These are phyloP conservation scores for Ips nitidus DNA, from an alignment of 1,140 invertebrate species.

Conservation along the genomic window DNA sequence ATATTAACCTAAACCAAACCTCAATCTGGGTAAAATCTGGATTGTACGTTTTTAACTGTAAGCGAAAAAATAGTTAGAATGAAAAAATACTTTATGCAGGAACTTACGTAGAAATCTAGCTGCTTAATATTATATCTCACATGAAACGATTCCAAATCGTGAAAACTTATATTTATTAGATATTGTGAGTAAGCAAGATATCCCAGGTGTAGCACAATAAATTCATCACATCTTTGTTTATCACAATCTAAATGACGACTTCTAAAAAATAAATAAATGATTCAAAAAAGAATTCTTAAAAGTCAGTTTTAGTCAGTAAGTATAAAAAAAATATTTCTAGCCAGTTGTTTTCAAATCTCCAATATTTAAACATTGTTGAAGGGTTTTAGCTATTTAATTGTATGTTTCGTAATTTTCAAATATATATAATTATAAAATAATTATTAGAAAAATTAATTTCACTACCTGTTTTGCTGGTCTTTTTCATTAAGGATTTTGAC, in stretches of 20 bases:
- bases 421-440: too few species aligned
- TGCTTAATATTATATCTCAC: conserved; percentile 81
- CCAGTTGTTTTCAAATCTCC: background rate
- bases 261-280: conserved; percentile 51
- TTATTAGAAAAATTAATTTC: background rate
- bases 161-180: conserved; percentile 80
- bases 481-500: conserved; percentile 64
- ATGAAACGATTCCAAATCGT: conserved; percentile 81
- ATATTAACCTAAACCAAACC: conserved; percentile 95
- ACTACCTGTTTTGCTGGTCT: conserved; percentile 66
- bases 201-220: conserved; percentile 87
- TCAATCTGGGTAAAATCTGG: conserved; percentile 94
- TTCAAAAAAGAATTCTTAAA: background rate
- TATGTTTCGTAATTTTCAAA: background rate
- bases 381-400: background rate
- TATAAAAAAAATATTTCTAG: background rate
- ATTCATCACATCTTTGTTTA: conserved; percentile 80
- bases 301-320: background rate
- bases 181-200: conserved; percentile 87
- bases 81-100: background rate
- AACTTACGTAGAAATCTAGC: conserved; percentile 87
- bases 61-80: conserved; percentile 42
- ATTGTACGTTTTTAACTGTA: conserved; percentile 95
- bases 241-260: conserved; percentile 81
- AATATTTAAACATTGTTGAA: background rate